Percentiles rank a stretch among this genome's conserved stretches.
phyloP scores from a whole-genome alignment of 2,797 vertebrate species.

The Muraenolepis orangiensis region DNA sequence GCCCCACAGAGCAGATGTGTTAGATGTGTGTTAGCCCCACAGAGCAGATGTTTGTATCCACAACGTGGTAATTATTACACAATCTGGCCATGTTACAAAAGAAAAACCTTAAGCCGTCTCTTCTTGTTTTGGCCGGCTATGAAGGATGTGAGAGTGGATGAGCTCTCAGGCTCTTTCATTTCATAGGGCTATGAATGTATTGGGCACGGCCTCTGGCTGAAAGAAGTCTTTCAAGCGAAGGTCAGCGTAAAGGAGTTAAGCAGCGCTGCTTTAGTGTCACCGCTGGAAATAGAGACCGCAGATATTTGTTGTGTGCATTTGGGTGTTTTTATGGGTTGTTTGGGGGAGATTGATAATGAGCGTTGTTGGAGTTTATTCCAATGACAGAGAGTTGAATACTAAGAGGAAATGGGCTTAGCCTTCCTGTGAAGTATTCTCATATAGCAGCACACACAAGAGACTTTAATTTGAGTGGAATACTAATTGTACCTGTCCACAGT shows the following conservation, averaged over 20 bases:
- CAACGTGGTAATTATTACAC: slow-evolving; percentile 70
- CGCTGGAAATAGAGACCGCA: slow-evolving; percentile 68
- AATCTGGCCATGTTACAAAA: slow-evolving; percentile 70
- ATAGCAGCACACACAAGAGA: background rate
- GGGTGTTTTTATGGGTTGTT: slow-evolving; percentile 58
- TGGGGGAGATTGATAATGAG: slow-evolving; percentile 62
- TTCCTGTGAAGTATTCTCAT: slow-evolving; percentile 35
- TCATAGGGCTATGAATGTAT: slow-evolving; percentile 81
- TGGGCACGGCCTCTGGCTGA: slow-evolving; percentile 62
- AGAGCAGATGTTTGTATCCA: slow-evolving; percentile 40
- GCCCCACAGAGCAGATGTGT: slow-evolving; percentile 44
- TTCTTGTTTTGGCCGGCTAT: slow-evolving; percentile 63
- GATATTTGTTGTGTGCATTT: slow-evolving; percentile 43
- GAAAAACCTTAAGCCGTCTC: slow-evolving; percentile 57
- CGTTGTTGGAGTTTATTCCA: slow-evolving; percentile 58
- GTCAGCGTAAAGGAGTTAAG: slow-evolving; percentile 65
- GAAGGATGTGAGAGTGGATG: slow-evolving; percentile 80
- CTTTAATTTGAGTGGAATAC: background rate
- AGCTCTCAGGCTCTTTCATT: slow-evolving; percentile 77
- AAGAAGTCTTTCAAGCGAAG: slow-evolving; percentile 69
- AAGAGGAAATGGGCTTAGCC: slow-evolving; percentile 39
- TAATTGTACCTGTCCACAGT: background rate
- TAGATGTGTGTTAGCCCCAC: slow-evolving; percentile 27
- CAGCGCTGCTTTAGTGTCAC: slow-evolving; percentile 69
- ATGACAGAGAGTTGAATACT: slow-evolving; percentile 44